Evolutionary conservation across 2,888 invertebrate species (phyloP).

Genomic region (Spilarctia lutea): DNA sequence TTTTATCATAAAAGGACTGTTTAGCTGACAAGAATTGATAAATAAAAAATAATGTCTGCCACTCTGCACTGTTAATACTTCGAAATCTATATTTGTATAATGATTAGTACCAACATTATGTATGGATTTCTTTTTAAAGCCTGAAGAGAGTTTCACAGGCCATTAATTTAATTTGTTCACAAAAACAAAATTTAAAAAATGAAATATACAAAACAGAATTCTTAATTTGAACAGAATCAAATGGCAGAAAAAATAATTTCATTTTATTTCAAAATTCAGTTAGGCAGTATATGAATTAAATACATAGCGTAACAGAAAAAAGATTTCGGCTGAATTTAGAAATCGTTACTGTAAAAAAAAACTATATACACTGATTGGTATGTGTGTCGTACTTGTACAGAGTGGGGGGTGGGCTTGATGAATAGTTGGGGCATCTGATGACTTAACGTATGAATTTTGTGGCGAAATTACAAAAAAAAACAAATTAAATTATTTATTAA

Average conservation of each 20-base stretch:
- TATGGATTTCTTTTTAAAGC: no score
- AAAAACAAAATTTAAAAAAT: no score
- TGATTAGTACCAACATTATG: no score
- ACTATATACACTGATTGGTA: neutral
- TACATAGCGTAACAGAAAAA: neutral
- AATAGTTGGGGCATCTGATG: neutral
- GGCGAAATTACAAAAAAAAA: neutral
- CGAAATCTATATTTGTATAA: no score
- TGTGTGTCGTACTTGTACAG: neutral
- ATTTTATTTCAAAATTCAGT: neutral
- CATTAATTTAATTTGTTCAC: neutral
- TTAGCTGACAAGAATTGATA: neutral
- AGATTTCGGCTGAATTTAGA: neutral
- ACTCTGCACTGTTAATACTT: neutral
- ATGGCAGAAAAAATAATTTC: neutral
- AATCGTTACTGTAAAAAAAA: neutral
- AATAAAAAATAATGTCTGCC: neutral
- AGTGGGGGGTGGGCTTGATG: neutral
- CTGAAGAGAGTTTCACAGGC: neutral
- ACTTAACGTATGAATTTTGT: neutral
- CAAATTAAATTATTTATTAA: neutral
- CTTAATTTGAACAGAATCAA: neutral
- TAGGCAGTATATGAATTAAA: neutral
- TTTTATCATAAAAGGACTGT: neutral
- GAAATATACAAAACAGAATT: neutral